Percentiles rank a stretch among this genome's conserved stretches.
Evolutionary conservation across 2,888 invertebrate genomes (phyloP).

Genomic region (Yponomeuta evonymella): DNA sequence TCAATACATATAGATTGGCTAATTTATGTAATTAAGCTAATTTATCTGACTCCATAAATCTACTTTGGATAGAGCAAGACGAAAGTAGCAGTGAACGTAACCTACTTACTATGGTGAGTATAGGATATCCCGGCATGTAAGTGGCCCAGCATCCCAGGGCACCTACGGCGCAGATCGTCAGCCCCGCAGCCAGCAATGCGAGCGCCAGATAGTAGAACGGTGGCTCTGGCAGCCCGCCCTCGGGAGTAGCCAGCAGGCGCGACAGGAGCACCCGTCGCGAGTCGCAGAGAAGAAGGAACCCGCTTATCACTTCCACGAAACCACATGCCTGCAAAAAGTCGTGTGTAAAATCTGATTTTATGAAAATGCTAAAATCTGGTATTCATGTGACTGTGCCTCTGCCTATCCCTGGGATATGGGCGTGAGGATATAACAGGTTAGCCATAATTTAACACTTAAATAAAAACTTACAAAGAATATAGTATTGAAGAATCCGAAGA

Average conservation of each 20-base stretch:
- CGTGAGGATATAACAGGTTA: no score
- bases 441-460: not conserved
- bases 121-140: constrained; percentile 83
- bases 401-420: no score
- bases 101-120: constrained; percentile 80
- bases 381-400: not conserved
- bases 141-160: constrained; percentile 89
- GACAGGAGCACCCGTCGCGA: constrained; percentile 83
- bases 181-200: constrained; percentile 80
- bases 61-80: not conserved
- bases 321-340: constrained; percentile 79
- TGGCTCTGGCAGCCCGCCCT: constrained; percentile 80
- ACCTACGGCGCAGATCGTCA: constrained; percentile 80
- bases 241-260: constrained; percentile 79
- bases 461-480: constrained; percentile 77
- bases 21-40: no score
- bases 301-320: constrained; percentile 81
- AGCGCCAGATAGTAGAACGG: constrained; percentile 86
- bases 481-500: constrained; percentile 81
- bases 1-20: no score
- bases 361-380: not conserved
- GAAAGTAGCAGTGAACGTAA: not conserved
- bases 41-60: no score
- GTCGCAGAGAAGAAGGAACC: constrained; percentile 84
- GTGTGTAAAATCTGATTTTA: not conserved